Evolutionary conservation across 2,113 vertebrate species (phyloP).

Genomic region (Clinocottus analis): DNA sequence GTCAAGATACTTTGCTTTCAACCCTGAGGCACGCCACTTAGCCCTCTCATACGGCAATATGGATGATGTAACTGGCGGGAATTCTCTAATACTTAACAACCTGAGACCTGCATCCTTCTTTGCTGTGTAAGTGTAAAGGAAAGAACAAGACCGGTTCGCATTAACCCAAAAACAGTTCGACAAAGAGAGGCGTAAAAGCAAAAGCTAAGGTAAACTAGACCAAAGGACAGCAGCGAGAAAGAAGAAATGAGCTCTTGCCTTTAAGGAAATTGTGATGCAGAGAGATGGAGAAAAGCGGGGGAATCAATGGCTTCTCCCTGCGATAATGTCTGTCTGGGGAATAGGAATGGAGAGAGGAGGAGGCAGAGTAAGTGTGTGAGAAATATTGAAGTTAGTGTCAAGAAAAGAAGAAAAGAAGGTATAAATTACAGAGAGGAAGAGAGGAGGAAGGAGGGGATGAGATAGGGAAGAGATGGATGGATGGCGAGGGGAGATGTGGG

Average conservation of each 20-base stretch:
- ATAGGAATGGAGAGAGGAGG: conserved; percentile 1
- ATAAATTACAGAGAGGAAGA: conserved; percentile 24
- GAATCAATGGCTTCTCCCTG: conserved; percentile 54
- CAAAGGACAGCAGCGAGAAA: background rate
- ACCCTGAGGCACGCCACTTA: background rate
- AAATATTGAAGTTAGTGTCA: conserved; percentile 18
- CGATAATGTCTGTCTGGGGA: conserved; percentile 51
- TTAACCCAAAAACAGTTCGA: background rate
- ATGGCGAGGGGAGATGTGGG: conserved; percentile 23
- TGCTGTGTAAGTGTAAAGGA: background rate
- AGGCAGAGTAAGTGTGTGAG: background rate
- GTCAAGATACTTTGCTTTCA: conserved; percentile 23
- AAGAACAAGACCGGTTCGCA: background rate
- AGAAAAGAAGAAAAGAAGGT: background rate
- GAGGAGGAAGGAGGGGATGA: conserved; percentile 4
- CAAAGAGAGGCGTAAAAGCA: background rate
- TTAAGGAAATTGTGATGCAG: background rate
- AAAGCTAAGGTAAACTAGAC: conserved; percentile 4
- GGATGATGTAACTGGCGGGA: conserved; percentile 15
- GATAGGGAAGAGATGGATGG: conserved; percentile 33
- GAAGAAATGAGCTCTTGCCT: background rate
- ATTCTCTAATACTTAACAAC: conserved; percentile 5
- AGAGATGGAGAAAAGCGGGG: conserved; percentile 23
- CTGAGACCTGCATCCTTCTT: background rate
- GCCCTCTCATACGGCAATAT: background rate